Percentiles rank a stretch among this genome's conserved stretches.
These are phyloP conservation scores for Limnephilus marmoratus DNA, from an alignment of 2,888 invertebrate species.

Conservation along the genomic window DNA sequence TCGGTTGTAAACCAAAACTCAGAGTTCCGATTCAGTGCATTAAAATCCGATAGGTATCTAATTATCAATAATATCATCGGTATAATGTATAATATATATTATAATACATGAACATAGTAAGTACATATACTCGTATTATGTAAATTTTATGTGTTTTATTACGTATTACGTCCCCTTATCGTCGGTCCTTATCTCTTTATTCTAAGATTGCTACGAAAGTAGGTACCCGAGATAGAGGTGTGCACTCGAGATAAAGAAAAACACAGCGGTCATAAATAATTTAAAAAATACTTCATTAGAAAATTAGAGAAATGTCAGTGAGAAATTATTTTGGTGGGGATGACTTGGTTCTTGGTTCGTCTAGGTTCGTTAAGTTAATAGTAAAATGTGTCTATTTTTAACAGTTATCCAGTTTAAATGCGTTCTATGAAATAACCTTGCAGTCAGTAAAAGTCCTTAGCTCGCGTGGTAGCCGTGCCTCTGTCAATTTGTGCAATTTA, in stretches of 20 bases:
- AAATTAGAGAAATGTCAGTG: constrained; percentile 47
- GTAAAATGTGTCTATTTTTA: constrained; percentile 54
- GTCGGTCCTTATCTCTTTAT: neutral
- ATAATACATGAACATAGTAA: neutral
- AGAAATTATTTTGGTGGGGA: constrained; percentile 52
- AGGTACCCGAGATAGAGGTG: neutral
- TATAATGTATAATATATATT: too few species aligned
- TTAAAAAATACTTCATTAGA: neutral
- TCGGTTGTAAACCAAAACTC: too few species aligned
- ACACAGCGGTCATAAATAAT: constrained; percentile 12
- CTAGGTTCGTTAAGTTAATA: constrained; percentile 37
- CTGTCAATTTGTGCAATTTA: constrained; percentile 12
- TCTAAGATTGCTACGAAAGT: neutral
- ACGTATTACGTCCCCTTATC: neutral
- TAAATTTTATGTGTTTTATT: neutral
- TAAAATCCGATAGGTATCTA: too few species aligned
- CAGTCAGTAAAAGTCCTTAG: neutral
- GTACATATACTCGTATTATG: neutral
- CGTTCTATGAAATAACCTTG: constrained; percentile 7
- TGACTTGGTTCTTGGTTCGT: constrained; percentile 10
- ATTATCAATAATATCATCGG: too few species aligned
- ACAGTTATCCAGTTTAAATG: constrained; percentile 36
- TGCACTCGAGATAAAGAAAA: neutral
- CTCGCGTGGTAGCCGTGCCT: neutral
- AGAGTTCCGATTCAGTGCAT: too few species aligned